These are phyloP conservation scores for Cephalotes varians DNA, from an alignment of 2,888 invertebrate species.

Conservation along the genomic window DNA sequence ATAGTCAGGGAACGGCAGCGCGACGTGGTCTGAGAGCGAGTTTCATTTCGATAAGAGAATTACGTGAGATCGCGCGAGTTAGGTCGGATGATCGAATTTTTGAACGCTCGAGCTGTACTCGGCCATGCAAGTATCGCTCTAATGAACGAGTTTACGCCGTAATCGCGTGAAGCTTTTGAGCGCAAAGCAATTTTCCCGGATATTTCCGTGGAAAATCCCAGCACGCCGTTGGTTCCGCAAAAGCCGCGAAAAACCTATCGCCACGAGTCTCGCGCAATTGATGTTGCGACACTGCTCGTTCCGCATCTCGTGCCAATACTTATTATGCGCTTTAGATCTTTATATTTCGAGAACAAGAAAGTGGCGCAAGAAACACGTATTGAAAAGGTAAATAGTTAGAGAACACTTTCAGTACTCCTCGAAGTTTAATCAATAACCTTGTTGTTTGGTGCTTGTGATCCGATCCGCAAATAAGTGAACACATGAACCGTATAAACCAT, in stretches of 20 bases:
- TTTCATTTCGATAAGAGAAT: constrained; percentile 6
- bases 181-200: constrained; percentile 48
- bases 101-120: constrained; percentile 32
- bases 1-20: neutral
- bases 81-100: constrained; percentile 46
- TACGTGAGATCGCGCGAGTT: constrained; percentile 25
- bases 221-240: constrained; percentile 4
- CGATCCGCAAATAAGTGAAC: neutral
- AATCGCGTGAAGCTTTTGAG: constrained; percentile 54
- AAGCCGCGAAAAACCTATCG: constrained; percentile 60
- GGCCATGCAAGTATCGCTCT: constrained; percentile 30
- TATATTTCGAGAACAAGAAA: neutral
- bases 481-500: constrained; percentile 65
- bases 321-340: neutral
- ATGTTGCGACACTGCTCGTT: constrained; percentile 14
- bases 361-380: neutral
- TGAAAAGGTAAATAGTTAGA: neutral
- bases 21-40: neutral
- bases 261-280: constrained; percentile 24
- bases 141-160: constrained; percentile 51
- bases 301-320: neutral
- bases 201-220: constrained; percentile 43
- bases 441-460: constrained; percentile 9
- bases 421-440: constrained; percentile 38
- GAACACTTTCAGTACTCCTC: neutral